Base-by-base conservation (phyloP, 1,140 invertebrate species). In the Orussus abietinus region DNA sequence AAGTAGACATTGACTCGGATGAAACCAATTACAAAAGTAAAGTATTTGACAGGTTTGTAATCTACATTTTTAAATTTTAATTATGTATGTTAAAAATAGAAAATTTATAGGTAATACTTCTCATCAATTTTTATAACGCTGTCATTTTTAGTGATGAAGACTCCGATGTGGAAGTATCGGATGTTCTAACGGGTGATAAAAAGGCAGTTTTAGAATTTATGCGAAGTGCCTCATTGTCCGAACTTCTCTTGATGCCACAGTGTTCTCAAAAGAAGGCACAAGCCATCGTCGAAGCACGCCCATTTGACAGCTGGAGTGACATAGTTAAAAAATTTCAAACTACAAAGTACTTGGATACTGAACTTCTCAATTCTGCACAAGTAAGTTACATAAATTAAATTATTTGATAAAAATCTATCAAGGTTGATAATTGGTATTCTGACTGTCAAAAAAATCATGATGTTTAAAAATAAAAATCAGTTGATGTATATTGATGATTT, bases 121-220 rank as follows among this genome's bases (percentile, higher is more conserved):
- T 36, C 10, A 1, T 42, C n/a, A n/a, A n/a, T 6, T 9, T 21
- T 37, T 36, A 20, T 9, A 13, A 15, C 5, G 35, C 4, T 33
- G 30, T 38, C 26, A 40, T 31, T 55, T 53, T 17, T 38, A 82
- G 80, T 41, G 82, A 85, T 72, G 81, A 82, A 29, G 85, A 88
- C 59, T 86, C 84, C 7, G 85, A 88, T 61, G 74, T 77, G 5
- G 85, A 88, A 66, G 72, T 85, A 50, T 80, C 78, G 5, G 77
- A 84, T 47, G 79, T 82, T 43, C 69, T 88, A 46, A 78, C 78
- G 0, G 75, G 75, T 20, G 80, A 86, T 52, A 84, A 86, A 41
- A 80, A 79, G 51, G 78, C 80, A 59, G 86, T 89, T 18, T 82
- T 87, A 45, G 80, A 88, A 29, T 89, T 90, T 58, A 77, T 90